Conservation (phyloP, 2,113 vertebrate species). For the Salvelinus fontinalis region DNA sequence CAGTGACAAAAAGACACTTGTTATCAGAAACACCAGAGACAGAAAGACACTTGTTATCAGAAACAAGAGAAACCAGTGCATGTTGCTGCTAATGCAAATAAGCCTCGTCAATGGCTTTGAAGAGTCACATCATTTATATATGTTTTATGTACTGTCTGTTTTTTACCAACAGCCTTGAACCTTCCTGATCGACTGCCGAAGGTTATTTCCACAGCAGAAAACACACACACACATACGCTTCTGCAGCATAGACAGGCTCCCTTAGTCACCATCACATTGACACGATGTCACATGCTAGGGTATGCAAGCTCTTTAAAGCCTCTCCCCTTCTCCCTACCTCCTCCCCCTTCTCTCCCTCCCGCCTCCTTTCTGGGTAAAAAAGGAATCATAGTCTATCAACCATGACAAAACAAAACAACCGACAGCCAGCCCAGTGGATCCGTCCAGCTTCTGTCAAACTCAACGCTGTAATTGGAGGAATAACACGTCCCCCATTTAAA, state of each 20-base stretch:
- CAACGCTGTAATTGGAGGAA: too few relatives aligned
- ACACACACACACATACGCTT: constrained; percentile 20
- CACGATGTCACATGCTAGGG: constrained; percentile 22
- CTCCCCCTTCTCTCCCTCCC: not conserved
- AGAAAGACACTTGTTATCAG: not conserved
- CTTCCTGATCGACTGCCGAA: constrained; percentile 32
- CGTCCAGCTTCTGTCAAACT: too few relatives aligned
- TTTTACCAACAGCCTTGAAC: not conserved
- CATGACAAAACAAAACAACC: too few relatives aligned
- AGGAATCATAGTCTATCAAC: too few relatives aligned
- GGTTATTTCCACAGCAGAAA: constrained; percentile 32
- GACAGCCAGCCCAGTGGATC: too few relatives aligned
- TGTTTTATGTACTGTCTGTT: constrained; percentile 5
- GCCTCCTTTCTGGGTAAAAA: too few relatives aligned
- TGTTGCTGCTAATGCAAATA: not conserved
- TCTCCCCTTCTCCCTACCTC: not conserved
- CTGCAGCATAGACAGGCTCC: constrained; percentile 22
- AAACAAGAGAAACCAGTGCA: not conserved
- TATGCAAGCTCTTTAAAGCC: constrained; percentile 28
- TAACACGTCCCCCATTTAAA: too few relatives aligned
- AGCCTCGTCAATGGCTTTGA: not conserved
- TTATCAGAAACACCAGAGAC: too few relatives aligned
- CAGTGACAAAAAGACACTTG: too few relatives aligned
- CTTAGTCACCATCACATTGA: constrained; percentile 44
- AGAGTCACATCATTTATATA: not conserved